These are phyloP conservation scores for Drosophila pruinosa DNA, from an alignment of 1,140 invertebrate species.

Conservation along the genomic window DNA sequence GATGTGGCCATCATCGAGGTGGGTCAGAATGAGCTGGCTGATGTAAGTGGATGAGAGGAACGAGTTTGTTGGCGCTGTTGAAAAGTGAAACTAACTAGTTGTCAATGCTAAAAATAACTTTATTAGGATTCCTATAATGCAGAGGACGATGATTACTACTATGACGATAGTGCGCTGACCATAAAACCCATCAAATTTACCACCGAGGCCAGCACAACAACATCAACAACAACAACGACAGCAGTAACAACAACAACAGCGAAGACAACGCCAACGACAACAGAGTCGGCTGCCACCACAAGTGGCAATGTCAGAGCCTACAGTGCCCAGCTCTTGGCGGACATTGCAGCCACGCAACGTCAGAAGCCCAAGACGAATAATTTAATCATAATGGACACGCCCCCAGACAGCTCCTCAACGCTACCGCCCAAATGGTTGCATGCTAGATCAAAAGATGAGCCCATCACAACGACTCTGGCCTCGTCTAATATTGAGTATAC, in stretches of 20 bases:
- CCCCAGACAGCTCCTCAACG: slow-evolving; percentile 39
- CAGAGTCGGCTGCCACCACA: background rate
- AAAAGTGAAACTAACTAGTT: slow-evolving; percentile 23
- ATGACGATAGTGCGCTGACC: slow-evolving; percentile 77
- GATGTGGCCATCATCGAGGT: slow-evolving; percentile 89
- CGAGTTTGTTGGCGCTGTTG: background rate
- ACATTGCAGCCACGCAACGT: slow-evolving; percentile 41
- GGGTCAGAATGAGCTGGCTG: slow-evolving; percentile 84
- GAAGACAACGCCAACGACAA: background rate
- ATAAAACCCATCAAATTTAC: slow-evolving; percentile 72
- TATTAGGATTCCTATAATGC: slow-evolving; percentile 70
- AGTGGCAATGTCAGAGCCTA: slow-evolving; percentile 36
- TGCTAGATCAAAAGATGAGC: slow-evolving; percentile 53
- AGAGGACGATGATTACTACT: slow-evolving; percentile 78
- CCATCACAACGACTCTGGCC: slow-evolving; percentile 24
- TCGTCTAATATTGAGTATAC: slow-evolving; percentile 55
- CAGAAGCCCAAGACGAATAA: slow-evolving; percentile 49
- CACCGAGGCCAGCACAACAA: slow-evolving; percentile 35
- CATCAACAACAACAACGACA: slow-evolving; percentile 22
- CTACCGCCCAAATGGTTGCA: slow-evolving; percentile 29
- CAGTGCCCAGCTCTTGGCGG: slow-evolving; percentile 56
- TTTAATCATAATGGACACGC: slow-evolving; percentile 62
- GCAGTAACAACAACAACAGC: slow-evolving; percentile 6
- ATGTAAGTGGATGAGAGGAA: slow-evolving; percentile 80
- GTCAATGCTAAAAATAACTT: slow-evolving; percentile 59